A percentile compares a stretch with the other conserved stretches of the same genome.
These are phyloP conservation scores for Drosophila truncata DNA, from an alignment of 1,140 invertebrate species.

Conservation along the genomic window DNA sequence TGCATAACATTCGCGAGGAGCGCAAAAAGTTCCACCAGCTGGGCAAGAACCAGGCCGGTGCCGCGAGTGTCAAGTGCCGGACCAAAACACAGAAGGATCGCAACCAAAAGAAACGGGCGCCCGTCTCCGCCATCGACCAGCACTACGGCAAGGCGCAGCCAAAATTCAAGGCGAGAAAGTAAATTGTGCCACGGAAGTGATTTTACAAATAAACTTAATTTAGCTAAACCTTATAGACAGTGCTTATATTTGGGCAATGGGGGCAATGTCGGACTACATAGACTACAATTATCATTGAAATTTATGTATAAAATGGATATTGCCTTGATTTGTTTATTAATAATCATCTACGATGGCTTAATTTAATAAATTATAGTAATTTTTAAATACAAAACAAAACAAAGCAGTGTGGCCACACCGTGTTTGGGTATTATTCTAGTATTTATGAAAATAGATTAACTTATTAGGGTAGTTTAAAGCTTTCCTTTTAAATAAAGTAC, in stretches of 20 bases:
- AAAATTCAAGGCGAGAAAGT: slow-evolving; percentile 76
- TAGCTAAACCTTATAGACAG: background rate
- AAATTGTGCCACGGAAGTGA: slow-evolving; percentile 11
- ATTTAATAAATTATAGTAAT: background rate
- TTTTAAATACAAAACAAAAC: background rate
- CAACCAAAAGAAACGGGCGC: slow-evolving; percentile 80
- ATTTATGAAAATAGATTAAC: background rate
- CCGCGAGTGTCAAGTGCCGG: slow-evolving; percentile 85
- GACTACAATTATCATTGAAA: background rate
- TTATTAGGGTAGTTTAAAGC: too few species aligned
- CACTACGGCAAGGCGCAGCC: slow-evolving; percentile 80
- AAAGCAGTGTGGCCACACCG: background rate
- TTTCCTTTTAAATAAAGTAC: background rate
- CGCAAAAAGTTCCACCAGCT: slow-evolving; percentile 85
- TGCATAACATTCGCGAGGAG: slow-evolving; percentile 78
- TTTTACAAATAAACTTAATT: slow-evolving; percentile 3
- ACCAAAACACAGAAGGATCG: slow-evolving; percentile 83
- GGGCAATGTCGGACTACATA: background rate
- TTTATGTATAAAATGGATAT: background rate
- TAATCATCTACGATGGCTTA: background rate
- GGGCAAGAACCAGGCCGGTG: slow-evolving; percentile 86
- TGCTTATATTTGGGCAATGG: background rate
- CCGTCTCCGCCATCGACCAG: slow-evolving; percentile 73
- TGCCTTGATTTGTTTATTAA: background rate
- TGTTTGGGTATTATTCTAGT: background rate